phyloP scores from a whole-genome alignment of 1,140 invertebrate species.

The Metopolophium dirhodum region DNA sequence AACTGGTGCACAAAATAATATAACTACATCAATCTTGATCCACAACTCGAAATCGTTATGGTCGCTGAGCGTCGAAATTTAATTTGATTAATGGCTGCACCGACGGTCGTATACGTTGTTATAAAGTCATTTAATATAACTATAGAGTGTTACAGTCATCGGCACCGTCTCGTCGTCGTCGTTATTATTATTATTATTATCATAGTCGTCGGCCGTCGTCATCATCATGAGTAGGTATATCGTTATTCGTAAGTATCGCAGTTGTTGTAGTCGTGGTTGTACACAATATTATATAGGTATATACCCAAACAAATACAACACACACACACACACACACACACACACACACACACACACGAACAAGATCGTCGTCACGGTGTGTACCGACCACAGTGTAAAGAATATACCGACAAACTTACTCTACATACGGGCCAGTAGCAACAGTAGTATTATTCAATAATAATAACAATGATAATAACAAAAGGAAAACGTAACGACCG shows the following conservation, averaged over 20 bases:
- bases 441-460: constrained; percentile 29
- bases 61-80: neutral
- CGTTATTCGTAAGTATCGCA: neutral
- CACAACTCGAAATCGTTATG: neutral
- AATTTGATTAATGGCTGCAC: neutral
- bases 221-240: neutral
- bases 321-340: neutral
- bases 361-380: constrained; percentile 15
- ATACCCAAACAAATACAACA: neutral
- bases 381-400: neutral
- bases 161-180: neutral
- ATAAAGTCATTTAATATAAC: neutral
- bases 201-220: too few relatives aligned
- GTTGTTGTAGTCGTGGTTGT: neutral
- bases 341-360: constrained; percentile 14
- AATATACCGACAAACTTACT: neutral
- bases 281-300: neutral
- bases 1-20: neutral
- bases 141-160: neutral
- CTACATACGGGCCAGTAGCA: neutral
- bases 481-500: constrained; percentile 25
- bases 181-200: neutral
- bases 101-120: neutral
- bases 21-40: neutral
- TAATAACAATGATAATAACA: neutral